Base-by-base conservation (phyloP, 37 sponge, comb jelly and placozoan genomes). In the Chondrilla cf. caribensis region DNA sequence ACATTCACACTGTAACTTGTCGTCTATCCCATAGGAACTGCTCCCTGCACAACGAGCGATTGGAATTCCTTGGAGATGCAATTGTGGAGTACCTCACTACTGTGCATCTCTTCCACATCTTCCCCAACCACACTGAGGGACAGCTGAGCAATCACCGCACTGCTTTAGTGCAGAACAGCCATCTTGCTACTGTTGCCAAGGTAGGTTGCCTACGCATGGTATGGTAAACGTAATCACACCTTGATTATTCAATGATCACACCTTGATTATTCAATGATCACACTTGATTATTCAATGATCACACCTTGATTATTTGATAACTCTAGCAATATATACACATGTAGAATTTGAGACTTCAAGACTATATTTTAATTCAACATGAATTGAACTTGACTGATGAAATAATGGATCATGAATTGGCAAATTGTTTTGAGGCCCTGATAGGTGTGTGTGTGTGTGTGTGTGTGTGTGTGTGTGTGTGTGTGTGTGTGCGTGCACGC, bases 21-120 rank as follows among this genome's bases (percentile, higher is more conserved):
- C n/a, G n/a, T n/a, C n/a, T n/a, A n/a, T n/a, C n/a, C n/a, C n/a
- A n/a, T n/a, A n/a, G n/a, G n/a, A n/a, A n/a, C n/a, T n/a, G n/a
- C 5, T 22, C 71, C 8, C 29, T 70, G 7, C 22, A 89, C 39
- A 87, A 89, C 51, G 93, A 93, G 39, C 64, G 84, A 58, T 58
- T 93, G 70, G 93, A 93, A 54, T 93, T 85, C 51, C 85, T 93
- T 0, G 93, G 93, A 28, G 93, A 93, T 84, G 93, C 93, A 7
- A 82, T 89, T 2, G 26, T 93, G 60, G 90, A 93, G 60, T 93
- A 76, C 42, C 68, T 89, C n/a, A 78, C 33, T 38, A 92, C 89
- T 66, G 42, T 78, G 3, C 84, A 89, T 38, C 87, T 93, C 33
- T 93, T 82, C 55, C 87, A 67, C 83, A 80, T 75, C 77, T 83